A percentile compares a stretch with the other conserved stretches of the same genome.
These are phyloP conservation scores for Amblyteles armatorius DNA, from an alignment of 2,888 invertebrate species.

Conservation along the genomic window DNA sequence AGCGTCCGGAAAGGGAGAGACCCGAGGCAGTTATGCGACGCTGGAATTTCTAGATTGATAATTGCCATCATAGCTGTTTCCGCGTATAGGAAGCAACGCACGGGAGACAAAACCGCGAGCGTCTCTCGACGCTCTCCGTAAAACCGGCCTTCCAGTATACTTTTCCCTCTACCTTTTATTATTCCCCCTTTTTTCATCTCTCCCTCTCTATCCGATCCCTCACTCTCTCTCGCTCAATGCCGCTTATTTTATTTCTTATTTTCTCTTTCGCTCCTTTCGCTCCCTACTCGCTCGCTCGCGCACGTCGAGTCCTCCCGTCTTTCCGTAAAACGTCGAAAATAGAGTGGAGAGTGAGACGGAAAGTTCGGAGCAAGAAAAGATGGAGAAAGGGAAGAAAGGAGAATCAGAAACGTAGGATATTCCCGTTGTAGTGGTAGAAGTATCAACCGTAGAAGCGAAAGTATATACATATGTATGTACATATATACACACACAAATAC, in stretches of 20 bases:
- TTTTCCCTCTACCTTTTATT: conserved; percentile 56
- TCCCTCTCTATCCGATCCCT: conserved; percentile 27
- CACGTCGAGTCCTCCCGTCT: conserved; percentile 39
- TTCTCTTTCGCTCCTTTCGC: conserved; percentile 61
- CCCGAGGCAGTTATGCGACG: conserved; percentile 5
- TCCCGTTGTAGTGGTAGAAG: conserved; percentile 6
- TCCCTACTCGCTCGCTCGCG: conserved; percentile 64
- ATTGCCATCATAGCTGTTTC: conserved; percentile 64
- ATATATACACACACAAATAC: background rate
- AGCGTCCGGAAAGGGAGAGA: background rate
- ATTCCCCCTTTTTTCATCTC: conserved; percentile 46
- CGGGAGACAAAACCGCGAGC: conserved; percentile 34
- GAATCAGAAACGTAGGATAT: conserved; percentile 19
- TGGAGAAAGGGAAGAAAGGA: conserved; percentile 22
- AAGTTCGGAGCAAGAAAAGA: conserved; percentile 13
- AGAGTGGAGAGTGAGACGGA: conserved; percentile 41
- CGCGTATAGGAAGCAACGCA: conserved; percentile 54
- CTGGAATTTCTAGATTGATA: conserved; percentile 62
- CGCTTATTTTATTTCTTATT: conserved; percentile 61
- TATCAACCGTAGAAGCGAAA: conserved; percentile 21
- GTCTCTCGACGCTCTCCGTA: conserved; percentile 35
- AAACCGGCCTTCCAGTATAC: conserved; percentile 62
- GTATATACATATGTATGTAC: conserved; percentile 1
- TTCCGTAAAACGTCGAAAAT: conserved; percentile 53
- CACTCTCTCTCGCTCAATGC: conserved; percentile 17